phyloP scores from a whole-genome alignment of 2,797 vertebrate species.

The Phylloscopus collybita region DNA sequence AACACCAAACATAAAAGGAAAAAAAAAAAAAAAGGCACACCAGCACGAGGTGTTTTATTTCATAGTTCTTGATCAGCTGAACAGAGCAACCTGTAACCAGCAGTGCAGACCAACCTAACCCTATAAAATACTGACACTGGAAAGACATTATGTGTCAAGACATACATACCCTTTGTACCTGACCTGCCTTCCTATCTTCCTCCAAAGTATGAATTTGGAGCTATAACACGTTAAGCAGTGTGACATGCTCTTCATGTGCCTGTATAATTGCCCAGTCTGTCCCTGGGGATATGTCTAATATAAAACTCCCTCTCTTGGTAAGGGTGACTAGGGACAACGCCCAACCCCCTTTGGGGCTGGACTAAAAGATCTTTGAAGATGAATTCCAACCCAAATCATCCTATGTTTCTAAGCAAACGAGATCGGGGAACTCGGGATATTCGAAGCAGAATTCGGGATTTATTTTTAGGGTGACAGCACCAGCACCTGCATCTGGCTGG shows the following conservation, averaged over 20 bases:
- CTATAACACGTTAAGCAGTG: background rate
- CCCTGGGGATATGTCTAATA: background rate
- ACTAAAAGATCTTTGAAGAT: background rate
- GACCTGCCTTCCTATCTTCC: background rate
- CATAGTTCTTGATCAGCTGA: background rate
- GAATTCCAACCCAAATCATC: background rate
- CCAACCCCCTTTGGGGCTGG: rapidly evolving
- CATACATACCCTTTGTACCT: rapidly evolving
- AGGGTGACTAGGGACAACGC: rapidly evolving
- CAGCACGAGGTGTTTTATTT: background rate
- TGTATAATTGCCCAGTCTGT: background rate
- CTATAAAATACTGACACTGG: background rate
- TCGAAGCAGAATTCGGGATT: background rate
- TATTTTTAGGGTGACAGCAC: background rate
- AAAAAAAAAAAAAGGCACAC: background rate
- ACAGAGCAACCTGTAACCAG: background rate
- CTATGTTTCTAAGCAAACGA: background rate
- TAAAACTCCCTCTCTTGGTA: background rate
- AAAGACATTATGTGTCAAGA: background rate
- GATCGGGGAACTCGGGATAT: background rate
- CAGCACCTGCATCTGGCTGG: background rate
- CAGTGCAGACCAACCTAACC: background rate
- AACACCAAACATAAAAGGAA: no score
- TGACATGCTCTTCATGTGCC: background rate
- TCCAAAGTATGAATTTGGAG: background rate